These are phyloP conservation scores for Smutsia temminckii DNA, from an alignment of 2,797 vertebrate species.

Conservation along the genomic window DNA sequence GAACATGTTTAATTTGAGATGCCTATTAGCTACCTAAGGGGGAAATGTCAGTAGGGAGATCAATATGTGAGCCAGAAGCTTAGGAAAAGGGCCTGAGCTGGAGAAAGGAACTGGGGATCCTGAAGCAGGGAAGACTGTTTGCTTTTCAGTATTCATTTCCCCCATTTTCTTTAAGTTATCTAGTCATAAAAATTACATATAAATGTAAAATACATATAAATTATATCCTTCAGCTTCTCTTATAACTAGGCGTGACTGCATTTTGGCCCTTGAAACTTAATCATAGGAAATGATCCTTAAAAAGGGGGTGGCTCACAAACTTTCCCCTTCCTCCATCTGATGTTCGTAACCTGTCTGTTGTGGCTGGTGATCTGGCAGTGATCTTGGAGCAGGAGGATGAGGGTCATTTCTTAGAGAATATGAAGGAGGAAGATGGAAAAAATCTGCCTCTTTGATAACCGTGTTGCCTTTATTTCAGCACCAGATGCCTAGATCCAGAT, in stretches of 20 bases:
- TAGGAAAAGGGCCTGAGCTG: not conserved
- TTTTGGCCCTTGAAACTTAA: not conserved
- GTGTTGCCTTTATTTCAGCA: not conserved
- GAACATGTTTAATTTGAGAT: not conserved
- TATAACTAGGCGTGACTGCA: not conserved
- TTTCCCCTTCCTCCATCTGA: not conserved
- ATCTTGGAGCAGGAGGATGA: not conserved
- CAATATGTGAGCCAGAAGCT: not conserved
- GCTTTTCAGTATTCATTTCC: not conserved
- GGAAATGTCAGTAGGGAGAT: not conserved
- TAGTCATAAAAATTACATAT: too few species aligned
- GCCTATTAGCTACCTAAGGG: not conserved
- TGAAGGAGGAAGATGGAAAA: not conserved
- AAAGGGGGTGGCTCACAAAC: not conserved
- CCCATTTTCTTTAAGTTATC: not conserved
- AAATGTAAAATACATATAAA: not conserved
- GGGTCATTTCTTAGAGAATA: not conserved
- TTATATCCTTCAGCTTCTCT: not conserved
- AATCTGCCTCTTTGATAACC: not conserved
- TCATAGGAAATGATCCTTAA: not conserved
- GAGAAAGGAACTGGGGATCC: not conserved
- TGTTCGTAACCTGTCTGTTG: not conserved
- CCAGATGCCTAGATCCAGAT: not conserved
- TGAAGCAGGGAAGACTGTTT: not conserved
- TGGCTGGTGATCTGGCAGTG: not conserved